Base-by-base conservation (phyloP, 2,888 invertebrate species). In the Heliconius cydno region DNA sequence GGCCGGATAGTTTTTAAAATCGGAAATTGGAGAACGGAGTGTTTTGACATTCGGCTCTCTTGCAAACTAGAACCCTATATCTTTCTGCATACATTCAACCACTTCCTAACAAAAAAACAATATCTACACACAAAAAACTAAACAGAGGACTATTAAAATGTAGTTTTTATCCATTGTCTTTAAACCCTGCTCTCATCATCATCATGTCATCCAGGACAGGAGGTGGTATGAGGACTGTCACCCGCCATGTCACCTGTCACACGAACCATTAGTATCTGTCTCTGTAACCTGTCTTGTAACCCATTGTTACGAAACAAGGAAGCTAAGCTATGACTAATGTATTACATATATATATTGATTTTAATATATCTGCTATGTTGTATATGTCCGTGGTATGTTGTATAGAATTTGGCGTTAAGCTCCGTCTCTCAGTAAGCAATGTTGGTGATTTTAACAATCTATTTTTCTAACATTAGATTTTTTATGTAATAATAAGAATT, bases 251-350 rank as follows among this genome's bases (percentile, higher is more conserved):
- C 75, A 75, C 63, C 76, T 73, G 78, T 76, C 75, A 77, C 67
- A 15, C 25, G 22, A 41, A 72, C 77, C 80, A 76, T 76, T 76
- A 65, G 80, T 76, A 28, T 30, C 78, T 81, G 80, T 81, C 80
- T 28, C 60, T 34, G 28, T n/a, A 41, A 38, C 57, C 41, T n/a
- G 60, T 81, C 80, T 28, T 46, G n/a, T 41, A 30, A 38, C 41
- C 41, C 46, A 78, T 78, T 80, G 78, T 80, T 80, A 52, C 67
- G 28, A 19, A 25, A 78, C 78, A 60, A 78, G 78, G 80, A 80
- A 80, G 71, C 28, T 76, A 57, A 77, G 67, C 65, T 57, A 57
- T 77, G 79, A 79, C 46, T 80, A 77, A 74, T 67, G 66, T 25
- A 3, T 19, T 52, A 22, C 1, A 52, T 52, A 52, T 52, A 2